Percentiles rank a stretch among this genome's conserved stretches.
phyloP scores from a whole-genome alignment of 2,888 invertebrate genomes.

The Torymus aiolomorphi region DNA sequence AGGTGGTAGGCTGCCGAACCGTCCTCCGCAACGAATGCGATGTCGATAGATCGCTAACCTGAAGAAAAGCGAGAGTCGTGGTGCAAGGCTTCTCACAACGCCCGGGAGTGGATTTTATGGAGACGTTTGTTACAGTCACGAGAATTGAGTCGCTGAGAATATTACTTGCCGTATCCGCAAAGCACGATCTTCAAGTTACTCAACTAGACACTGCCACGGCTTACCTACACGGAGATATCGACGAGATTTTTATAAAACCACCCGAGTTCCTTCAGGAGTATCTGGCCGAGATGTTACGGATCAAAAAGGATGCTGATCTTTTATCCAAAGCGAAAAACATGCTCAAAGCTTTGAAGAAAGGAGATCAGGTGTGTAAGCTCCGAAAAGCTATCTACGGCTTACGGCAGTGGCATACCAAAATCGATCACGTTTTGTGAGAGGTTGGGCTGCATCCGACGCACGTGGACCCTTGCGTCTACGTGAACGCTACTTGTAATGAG shows the following conservation, averaged over 20 bases:
- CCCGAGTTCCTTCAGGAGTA: not conserved
- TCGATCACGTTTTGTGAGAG: conserved; percentile 18
- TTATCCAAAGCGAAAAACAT: no score
- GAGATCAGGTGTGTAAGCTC: no score
- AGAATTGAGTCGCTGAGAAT: not conserved
- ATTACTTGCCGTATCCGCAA: not conserved
- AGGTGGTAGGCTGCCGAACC: no score
- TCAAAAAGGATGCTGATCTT: no score
- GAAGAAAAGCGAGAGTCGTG: conserved; percentile 21
- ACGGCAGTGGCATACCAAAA: conserved; percentile 31
- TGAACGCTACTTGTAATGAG: not conserved
- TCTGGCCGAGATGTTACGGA: no score
- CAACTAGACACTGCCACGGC: not conserved
- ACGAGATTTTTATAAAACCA: not conserved
- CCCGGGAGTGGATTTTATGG: no score
- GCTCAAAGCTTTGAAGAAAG: no score
- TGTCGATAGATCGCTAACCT: not conserved
- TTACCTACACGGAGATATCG: no score
- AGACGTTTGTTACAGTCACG: no score
- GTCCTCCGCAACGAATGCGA: not conserved
- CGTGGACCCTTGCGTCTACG: conserved; percentile 43
- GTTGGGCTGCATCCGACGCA: conserved; percentile 18
- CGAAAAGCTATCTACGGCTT: conserved; percentile 53
- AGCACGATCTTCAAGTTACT: not conserved
- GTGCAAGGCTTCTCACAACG: no score